Conservation (phyloP, 2,797 vertebrate genomes). For the Spinus olivaceus region DNA sequence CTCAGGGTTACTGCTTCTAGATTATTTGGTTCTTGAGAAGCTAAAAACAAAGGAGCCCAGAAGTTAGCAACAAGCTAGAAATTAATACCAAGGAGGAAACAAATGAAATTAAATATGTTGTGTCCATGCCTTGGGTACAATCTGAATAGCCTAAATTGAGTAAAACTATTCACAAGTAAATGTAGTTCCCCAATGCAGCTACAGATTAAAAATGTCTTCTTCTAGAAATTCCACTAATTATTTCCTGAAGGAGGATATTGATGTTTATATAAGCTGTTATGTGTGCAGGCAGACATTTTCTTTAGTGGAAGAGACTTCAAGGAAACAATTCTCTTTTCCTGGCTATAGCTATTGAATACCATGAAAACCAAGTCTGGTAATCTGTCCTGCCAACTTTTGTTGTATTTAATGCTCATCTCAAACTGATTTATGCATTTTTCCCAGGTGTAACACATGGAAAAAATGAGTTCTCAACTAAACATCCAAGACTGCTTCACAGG, state of each 20-base stretch:
- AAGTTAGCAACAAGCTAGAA: neutral
- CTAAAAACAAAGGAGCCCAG: neutral
- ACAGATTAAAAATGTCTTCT: neutral
- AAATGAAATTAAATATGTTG: neutral
- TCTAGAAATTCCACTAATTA: neutral
- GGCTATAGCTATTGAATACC: neutral
- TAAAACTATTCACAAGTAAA: neutral
- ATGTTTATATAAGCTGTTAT: neutral
- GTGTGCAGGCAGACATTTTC: neutral
- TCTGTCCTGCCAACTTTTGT: neutral
- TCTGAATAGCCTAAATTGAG: neutral
- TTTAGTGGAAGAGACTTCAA: neutral
- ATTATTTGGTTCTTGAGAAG: neutral
- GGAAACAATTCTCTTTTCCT: neutral
- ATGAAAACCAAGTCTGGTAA: neutral
- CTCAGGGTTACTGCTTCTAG: neutral
- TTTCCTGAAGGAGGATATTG: neutral
- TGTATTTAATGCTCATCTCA: neutral
- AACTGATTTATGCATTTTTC: neutral
- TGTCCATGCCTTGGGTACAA: neutral
- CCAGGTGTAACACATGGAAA: neutral
- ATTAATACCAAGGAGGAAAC: neutral
- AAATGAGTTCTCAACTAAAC: neutral
- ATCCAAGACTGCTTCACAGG: neutral
- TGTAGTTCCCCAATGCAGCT: fast-evolving